Base-by-base conservation (phyloP, 2,113 vertebrate species). In the Donacobius atricapilla region DNA sequence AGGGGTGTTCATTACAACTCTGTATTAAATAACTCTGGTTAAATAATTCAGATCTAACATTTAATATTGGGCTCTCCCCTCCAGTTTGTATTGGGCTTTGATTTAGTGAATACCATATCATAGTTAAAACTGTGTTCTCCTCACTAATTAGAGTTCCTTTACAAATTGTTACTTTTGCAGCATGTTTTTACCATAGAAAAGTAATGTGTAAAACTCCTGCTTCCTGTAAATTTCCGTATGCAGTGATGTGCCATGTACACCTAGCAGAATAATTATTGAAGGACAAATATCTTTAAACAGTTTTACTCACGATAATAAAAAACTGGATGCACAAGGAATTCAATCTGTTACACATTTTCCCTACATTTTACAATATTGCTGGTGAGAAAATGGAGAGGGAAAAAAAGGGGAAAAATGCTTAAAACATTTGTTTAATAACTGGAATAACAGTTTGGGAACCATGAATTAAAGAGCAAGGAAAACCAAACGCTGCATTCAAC, bases 281-380 rank as follows among this genome's bases (percentile, higher is more conserved):
- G 47, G 48, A 70, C 40, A 95, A 70, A 58, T 87, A 94, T 85
- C 80, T 92, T 94, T 58, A 77, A 90, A 66, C 71, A 93, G 60
- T 61, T 96, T 94, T 95, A 92, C 83, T 97, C 83, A 73, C 60
- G 81, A 64, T 76, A 98, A 97, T 95, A 96, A 96, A 97, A 85
- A 93, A 44, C 73, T 94, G 75, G 78, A 58, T 96, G 65, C 66
- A 51, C 60, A 93, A 75, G 30, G 37, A 80, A 82, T 28, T 61
- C 10, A 37, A 51, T 76, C 42, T 87, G 56, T n/a, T 92, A 50
- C 72, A 64, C n/a, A 57, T 48, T 69, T 84, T 45, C 76, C 50
- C 77, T 82, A 2, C n/a, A 51, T 48, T 83, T 70, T 91, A 51
- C 37, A 31, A 10, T 39, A 33, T 16, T 31, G 30, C 12, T 51